phyloP scores from a whole-genome alignment of 92 coral and sea anemone genomes.

The Metridium senile region DNA sequence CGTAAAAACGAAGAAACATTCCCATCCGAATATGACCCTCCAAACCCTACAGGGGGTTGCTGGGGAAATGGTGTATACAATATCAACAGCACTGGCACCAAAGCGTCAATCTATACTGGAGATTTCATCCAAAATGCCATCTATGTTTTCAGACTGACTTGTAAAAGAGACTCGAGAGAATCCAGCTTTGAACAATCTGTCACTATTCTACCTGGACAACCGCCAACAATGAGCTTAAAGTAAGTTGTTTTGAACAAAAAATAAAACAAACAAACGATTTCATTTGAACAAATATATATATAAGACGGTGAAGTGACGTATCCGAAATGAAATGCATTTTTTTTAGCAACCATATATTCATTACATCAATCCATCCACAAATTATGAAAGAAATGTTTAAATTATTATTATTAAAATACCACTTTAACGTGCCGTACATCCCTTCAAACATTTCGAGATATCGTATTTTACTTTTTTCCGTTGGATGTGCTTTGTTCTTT shows the following conservation, averaged over 20 bases:
- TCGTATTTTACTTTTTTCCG: too few species aligned
- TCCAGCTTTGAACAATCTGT: constrained; percentile 68
- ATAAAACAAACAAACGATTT: not conserved
- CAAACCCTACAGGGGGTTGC: constrained; percentile 68
- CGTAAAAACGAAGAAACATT: constrained; percentile 58
- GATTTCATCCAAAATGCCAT: constrained; percentile 58
- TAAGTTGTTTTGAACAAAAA: constrained; percentile 28
- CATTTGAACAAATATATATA: too few species aligned
- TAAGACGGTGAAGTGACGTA: too few species aligned
- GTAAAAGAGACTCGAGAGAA: constrained; percentile 58
- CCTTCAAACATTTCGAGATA: too few species aligned
- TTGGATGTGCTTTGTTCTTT: too few species aligned
- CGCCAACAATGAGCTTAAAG: constrained; percentile 87
- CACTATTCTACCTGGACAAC: constrained; percentile 71
- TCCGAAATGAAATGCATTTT: too few species aligned
- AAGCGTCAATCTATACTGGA: constrained; percentile 60
- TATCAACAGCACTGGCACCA: constrained; percentile 44
- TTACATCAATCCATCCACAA: too few species aligned
- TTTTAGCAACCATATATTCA: too few species aligned
- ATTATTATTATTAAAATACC: too few species aligned
- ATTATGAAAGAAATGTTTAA: too few species aligned
- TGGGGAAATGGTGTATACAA: constrained; percentile 69
- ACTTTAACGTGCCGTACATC: too few species aligned
- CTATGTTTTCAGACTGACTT: constrained; percentile 68
- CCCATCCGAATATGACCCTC: constrained; percentile 40